Conservation (phyloP, 2,888 invertebrate genomes). For the Tethea ocularis region DNA sequence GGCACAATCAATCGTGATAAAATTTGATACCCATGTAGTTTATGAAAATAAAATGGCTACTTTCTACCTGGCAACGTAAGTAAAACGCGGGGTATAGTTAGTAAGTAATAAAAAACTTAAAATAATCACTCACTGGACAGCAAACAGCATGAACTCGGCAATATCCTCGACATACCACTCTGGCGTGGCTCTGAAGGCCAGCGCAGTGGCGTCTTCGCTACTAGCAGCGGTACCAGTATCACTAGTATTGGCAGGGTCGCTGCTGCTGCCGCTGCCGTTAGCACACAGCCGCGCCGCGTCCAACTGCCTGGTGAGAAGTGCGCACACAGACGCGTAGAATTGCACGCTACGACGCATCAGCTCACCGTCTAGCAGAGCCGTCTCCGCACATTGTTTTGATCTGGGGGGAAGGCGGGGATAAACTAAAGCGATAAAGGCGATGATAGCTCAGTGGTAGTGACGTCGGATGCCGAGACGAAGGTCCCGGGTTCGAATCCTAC, state of each 20-base stretch:
- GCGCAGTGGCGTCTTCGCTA: conserved; percentile 50
- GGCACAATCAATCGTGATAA: too few species aligned
- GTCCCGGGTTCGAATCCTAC: too few species aligned
- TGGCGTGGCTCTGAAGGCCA: conserved; percentile 94
- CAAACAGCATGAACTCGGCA: conserved; percentile 96
- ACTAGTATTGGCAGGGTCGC: neutral
- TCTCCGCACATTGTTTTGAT: conserved; percentile 96
- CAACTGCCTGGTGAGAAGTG: conserved; percentile 88
- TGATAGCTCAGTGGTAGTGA: too few species aligned
- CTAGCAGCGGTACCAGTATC: conserved; percentile 28
- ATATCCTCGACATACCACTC: conserved; percentile 99
- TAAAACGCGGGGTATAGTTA: too few species aligned
- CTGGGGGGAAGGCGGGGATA: conserved; percentile 59
- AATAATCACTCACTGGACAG: conserved; percentile 91
- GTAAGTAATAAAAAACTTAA: neutral
- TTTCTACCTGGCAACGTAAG: too few species aligned
- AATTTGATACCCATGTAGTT: too few species aligned
- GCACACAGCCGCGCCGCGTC: conserved; percentile 85
- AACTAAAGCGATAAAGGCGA: neutral
- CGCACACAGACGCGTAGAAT: conserved; percentile 94
- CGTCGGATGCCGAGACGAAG: too few species aligned
- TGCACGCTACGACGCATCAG: conserved; percentile 91
- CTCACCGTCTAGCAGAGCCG: conserved; percentile 93
- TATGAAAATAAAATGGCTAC: too few species aligned
- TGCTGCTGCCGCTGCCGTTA: neutral